Base-by-base conservation (phyloP, 2,113 vertebrate genomes). In the Cochlearius cochlearius region DNA sequence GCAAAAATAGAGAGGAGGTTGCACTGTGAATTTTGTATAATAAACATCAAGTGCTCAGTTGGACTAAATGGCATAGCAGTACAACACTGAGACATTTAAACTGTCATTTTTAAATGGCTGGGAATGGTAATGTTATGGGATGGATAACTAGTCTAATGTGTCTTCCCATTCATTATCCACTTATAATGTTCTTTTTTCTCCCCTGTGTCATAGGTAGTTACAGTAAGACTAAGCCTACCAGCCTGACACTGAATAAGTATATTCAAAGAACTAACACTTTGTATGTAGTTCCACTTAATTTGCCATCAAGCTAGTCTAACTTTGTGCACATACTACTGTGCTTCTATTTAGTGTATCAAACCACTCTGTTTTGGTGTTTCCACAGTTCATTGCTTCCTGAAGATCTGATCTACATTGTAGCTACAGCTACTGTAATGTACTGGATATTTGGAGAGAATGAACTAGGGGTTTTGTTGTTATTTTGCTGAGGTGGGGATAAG, bases 401-500 rank as follows among this genome's bases (percentile, higher is more conserved):
- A 55, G 13, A 10, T 52, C 6, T 6, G 15, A 8, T 9, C 56
- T 12, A 2, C 0, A 4, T 6, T 64, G 55, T 16, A 67, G 49
- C 58, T 86, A 23, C n/a, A 47, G 64, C n/a, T 82, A 30, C 39
- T 11, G 4, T 15, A 41, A 67, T 43, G 41, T 15, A 15, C 3
- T 59, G n/a, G 12, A 8, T 59, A 36, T 49, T 66, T 29, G 21
- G 71, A 80, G 50, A 47, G 36, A 66, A 41, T 27, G 30, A 41
- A 45, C n/a, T 32, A 10, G 16, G 47, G 0, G 8, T 80, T 56
- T 43, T 30, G 12, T 69, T 6, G 5, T 29, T n/a, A 16, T 63
- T 80, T 75, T 64, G 13, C 16, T 4, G 27, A 11, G 12, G 4
- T 62, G 39, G 3, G 7, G 4, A 6, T 68, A 34, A 78, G 60